A percentile compares a stretch with the other conserved stretches of the same genome.
These are phyloP conservation scores for Archocentrus centrarchus DNA, from an alignment of 2,113 vertebrate genomes.

Conservation along the genomic window DNA sequence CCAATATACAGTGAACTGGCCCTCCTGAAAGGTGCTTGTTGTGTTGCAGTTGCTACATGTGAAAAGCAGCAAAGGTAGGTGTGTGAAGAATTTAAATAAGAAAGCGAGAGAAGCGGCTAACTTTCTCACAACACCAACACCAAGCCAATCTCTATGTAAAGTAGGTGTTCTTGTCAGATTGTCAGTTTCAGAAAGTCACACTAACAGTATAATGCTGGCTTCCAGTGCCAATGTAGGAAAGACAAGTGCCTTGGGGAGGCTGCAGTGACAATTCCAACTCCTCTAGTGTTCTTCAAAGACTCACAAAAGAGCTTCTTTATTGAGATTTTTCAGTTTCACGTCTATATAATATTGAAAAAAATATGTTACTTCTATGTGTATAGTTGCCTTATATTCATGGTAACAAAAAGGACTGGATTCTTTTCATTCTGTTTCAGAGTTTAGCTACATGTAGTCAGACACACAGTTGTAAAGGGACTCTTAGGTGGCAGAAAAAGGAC, in stretches of 20 bases:
- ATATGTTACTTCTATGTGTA: not conserved
- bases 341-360: not conserved
- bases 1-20: not conserved
- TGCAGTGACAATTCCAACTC: not conserved
- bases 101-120: not conserved
- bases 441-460: not conserved
- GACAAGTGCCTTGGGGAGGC: not conserved
- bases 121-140: not conserved
- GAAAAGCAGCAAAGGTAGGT: not conserved
- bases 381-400: not conserved
- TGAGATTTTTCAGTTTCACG: not conserved
- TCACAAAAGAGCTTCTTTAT: not conserved
- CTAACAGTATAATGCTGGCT: not conserved
- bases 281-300: not conserved
- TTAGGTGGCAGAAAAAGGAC: not conserved
- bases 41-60: slow-evolving; percentile 8
- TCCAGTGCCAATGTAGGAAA: not conserved
- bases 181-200: slow-evolving; percentile 8
- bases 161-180: slow-evolving; percentile 6
- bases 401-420: not conserved
- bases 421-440: not conserved
- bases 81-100: slow-evolving; percentile 17
- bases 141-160: slow-evolving; percentile 25
- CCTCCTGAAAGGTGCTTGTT: not conserved
- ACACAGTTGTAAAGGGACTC: not conserved